These are phyloP conservation scores for Diploptera punctata DNA, from an alignment of 2,888 invertebrate species.

Conservation along the genomic window DNA sequence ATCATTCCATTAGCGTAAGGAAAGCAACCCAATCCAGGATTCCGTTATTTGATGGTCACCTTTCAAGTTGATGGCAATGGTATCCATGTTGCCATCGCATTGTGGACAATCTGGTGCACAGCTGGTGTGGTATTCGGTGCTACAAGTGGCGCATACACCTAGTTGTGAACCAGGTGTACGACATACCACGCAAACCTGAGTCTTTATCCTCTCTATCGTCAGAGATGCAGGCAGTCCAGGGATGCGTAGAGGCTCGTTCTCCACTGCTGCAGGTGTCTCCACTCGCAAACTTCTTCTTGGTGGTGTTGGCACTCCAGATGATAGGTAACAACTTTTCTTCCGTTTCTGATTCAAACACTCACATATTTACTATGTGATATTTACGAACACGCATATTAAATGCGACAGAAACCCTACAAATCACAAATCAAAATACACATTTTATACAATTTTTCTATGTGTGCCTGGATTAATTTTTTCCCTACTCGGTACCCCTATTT, in stretches of 20 bases:
- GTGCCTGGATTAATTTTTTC: too few species aligned
- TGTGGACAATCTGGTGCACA: background rate
- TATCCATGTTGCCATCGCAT: constrained; percentile 31
- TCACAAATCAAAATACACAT: too few species aligned
- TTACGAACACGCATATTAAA: too few species aligned
- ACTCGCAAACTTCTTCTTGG: background rate
- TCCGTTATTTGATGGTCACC: background rate
- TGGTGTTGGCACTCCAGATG: background rate
- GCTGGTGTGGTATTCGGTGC: background rate
- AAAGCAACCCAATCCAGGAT: background rate
- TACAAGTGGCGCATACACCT: background rate
- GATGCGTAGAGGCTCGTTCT: constrained; percentile 51
- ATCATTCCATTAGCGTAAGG: too few species aligned
- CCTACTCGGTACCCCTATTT: too few species aligned
- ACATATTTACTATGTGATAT: background rate
- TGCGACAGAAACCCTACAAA: too few species aligned
- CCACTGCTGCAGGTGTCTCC: background rate
- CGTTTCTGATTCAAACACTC: constrained; percentile 33
- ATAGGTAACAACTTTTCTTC: constrained; percentile 33
- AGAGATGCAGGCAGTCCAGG: constrained; percentile 61
- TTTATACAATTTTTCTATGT: too few species aligned
- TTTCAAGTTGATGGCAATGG: background rate
- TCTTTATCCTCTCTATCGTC: constrained; percentile 60
- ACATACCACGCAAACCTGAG: constrained; percentile 57
- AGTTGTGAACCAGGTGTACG: constrained; percentile 56